phyloP scores from a whole-genome alignment of 2,113 vertebrate genomes.

The Vimba vimba region DNA sequence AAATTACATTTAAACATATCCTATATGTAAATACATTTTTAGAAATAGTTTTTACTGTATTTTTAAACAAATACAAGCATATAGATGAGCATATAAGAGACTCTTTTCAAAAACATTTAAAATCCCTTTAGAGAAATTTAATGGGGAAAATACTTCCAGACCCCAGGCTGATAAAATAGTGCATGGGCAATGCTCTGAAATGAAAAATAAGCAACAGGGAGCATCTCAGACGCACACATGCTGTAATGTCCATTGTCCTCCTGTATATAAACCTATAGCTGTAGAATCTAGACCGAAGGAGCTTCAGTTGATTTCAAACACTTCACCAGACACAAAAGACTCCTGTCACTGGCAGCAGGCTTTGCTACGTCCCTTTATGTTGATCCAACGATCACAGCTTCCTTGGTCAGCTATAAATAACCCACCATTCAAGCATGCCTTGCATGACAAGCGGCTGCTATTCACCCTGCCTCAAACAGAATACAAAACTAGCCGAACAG shows the following conservation, averaged over 20 bases:
- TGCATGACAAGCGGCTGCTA: slow-evolving; percentile 52
- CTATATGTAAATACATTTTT: no score
- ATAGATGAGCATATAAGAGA: no score
- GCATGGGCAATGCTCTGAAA: not conserved
- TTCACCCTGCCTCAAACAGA: slow-evolving; percentile 10
- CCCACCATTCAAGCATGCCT: slow-evolving; percentile 66
- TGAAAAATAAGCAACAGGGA: not conserved
- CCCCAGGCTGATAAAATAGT: not conserved
- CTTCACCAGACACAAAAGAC: not conserved
- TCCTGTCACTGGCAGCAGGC: slow-evolving; percentile 30
- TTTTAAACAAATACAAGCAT: not conserved
- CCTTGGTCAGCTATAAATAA: slow-evolving; percentile 70
- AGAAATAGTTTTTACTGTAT: not conserved
- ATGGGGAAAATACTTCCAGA: not conserved
- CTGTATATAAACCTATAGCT: not conserved
- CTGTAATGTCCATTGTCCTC: not conserved
- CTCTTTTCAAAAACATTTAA: no score
- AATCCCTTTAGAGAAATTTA: no score
- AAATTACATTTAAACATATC: not conserved
- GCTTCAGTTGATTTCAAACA: slow-evolving; percentile 8
- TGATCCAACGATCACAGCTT: slow-evolving; percentile 59
- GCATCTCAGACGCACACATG: not conserved
- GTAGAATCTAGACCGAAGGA: not conserved
- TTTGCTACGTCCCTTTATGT: slow-evolving; percentile 42
- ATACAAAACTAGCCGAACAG: not conserved